phyloP scores from a whole-genome alignment of 2,888 invertebrate genomes.

The Scaptomyza cyrtandrae region DNA sequence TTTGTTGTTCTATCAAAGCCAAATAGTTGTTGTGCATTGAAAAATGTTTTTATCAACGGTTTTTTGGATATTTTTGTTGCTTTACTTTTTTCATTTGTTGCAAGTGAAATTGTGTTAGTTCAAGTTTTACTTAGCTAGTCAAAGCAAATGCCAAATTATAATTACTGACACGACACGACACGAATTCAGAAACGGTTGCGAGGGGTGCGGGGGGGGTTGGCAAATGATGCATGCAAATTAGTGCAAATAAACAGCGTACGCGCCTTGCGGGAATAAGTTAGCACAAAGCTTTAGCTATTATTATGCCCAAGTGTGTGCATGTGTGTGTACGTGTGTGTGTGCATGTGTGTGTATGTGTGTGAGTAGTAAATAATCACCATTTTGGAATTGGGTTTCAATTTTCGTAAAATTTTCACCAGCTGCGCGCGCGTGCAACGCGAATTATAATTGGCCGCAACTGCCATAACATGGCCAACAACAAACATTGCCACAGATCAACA shows the following conservation, averaged over 20 bases:
- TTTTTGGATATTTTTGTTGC: background rate
- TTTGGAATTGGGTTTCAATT: constrained; percentile 73
- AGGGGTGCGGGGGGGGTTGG: background rate
- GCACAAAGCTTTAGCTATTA: constrained; percentile 73
- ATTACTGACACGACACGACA: background rate
- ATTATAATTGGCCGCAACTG: constrained; percentile 60
- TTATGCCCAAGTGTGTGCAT: constrained; percentile 57
- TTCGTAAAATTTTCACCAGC: constrained; percentile 30
- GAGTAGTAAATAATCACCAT: constrained; percentile 66
- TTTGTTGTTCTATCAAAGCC: no score
- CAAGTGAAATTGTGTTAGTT: background rate
- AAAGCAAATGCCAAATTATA: constrained; percentile 15
- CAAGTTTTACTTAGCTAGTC: constrained; percentile 16
- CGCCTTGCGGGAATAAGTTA: constrained; percentile 70
- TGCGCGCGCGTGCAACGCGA: constrained; percentile 39
- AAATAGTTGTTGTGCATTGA: no score
- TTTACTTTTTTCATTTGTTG: background rate
- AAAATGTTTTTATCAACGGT: no score
- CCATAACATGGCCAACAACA: constrained; percentile 9
- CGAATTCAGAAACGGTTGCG: background rate
- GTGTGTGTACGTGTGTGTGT: constrained; percentile 10
- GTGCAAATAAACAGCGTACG: constrained; percentile 64
- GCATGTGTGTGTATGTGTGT: constrained; percentile 14
- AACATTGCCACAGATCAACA: constrained; percentile 28
- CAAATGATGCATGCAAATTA: constrained; percentile 64